These are phyloP conservation scores for Dolichallabes microphthalmus DNA, from an alignment of 2,113 vertebrate genomes.

Conservation along the genomic window DNA sequence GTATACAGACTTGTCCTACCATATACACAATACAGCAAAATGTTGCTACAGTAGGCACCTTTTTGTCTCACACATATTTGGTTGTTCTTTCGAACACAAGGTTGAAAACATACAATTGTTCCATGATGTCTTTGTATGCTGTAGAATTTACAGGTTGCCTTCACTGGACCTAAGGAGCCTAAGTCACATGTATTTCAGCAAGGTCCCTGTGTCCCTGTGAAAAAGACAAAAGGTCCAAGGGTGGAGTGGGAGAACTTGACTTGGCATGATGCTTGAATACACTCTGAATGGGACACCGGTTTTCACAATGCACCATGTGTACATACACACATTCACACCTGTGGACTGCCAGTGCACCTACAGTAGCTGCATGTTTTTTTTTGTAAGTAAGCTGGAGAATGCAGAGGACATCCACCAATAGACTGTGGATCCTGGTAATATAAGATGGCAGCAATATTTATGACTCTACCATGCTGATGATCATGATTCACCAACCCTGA, in stretches of 20 bases:
- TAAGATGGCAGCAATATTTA: background rate
- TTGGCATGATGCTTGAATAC: background rate
- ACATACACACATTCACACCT: background rate
- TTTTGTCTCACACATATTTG: background rate
- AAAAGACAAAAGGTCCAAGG: background rate
- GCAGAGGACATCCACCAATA: background rate
- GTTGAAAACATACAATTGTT: background rate
- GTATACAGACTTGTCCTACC: background rate
- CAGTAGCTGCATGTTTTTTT: background rate
- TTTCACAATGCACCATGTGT: background rate
- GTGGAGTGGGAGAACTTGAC: background rate
- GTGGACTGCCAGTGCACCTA: background rate
- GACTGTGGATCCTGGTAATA: background rate
- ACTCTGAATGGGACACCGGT: background rate
- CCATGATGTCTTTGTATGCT: background rate
- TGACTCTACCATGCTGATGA: background rate
- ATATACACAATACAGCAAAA: background rate
- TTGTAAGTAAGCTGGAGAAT: background rate
- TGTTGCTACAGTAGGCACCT: background rate
- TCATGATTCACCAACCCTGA: background rate
- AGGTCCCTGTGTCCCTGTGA: background rate
- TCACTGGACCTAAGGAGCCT: background rate
- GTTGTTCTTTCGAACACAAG: background rate
- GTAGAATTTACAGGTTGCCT: background rate
- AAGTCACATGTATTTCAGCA: background rate